Percentiles rank a stretch among this genome's conserved stretches.
phyloP scores from a whole-genome alignment of 2,113 vertebrate genomes.

The Platycercus adscitus region DNA sequence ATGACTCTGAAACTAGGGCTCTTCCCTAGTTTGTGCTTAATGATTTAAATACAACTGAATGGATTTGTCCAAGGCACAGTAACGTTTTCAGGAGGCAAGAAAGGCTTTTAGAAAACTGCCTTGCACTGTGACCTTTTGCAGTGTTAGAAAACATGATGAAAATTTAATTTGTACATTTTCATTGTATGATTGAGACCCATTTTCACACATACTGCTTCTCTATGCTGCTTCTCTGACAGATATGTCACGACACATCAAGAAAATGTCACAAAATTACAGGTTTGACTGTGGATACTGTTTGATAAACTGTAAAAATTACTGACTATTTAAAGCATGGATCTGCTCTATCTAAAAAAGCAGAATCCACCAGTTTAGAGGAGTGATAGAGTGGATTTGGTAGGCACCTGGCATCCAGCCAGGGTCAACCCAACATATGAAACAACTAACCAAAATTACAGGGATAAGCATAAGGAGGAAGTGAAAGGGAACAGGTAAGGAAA shows the following conservation, averaged over 20 bases:
- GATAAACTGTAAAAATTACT: neutral
- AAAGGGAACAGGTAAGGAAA: neutral
- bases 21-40: neutral
- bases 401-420: neutral
- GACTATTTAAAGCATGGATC: neutral
- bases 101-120: neutral
- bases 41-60: neutral
- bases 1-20: neutral
- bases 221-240: neutral
- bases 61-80: neutral
- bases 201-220: neutral
- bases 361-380: neutral
- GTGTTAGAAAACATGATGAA: neutral
- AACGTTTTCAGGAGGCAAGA: neutral
- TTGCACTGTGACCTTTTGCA: neutral
- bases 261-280: neutral
- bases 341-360: neutral
- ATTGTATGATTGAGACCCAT: fast-evolving
- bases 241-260: neutral
- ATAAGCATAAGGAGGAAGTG: neutral
- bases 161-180: neutral
- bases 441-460: neutral
- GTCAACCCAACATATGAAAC: neutral
- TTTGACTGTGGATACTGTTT: neutral
- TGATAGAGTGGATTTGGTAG: neutral